Percentiles rank a stretch among this genome's conserved stretches.
These are phyloP conservation scores for Galbula dea DNA, from an alignment of 2,113 vertebrate genomes.

Conservation along the genomic window DNA sequence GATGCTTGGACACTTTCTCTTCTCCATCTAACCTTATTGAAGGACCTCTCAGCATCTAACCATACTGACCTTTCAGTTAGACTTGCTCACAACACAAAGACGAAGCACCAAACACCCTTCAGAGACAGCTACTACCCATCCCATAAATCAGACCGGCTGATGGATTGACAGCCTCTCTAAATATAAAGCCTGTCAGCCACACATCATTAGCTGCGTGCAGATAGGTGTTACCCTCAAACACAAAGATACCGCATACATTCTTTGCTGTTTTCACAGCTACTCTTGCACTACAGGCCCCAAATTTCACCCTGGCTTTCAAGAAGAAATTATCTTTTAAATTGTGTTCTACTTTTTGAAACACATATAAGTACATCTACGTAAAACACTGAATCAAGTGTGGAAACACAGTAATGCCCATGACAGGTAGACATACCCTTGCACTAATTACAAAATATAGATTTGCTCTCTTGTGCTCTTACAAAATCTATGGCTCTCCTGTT, in stretches of 20 bases:
- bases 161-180: background rate
- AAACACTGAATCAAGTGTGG: background rate
- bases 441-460: background rate
- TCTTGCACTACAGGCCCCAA: background rate
- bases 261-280: background rate
- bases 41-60: background rate
- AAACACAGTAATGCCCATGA: background rate
- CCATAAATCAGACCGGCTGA: background rate
- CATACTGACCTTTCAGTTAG: accelerated
- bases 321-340: background rate
- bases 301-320: background rate
- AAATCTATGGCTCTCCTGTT: background rate
- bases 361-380: accelerated
- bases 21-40: background rate
- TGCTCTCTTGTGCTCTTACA: background rate
- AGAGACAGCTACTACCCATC: background rate
- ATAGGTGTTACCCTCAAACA: background rate
- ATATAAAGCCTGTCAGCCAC: background rate
- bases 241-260: background rate
- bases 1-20: background rate
- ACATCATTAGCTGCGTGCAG: background rate
- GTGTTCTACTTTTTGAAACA: background rate
- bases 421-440: accelerated
- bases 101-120: background rate
- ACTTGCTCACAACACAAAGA: background rate